phyloP scores from a whole-genome alignment of 2,888 invertebrate species.

The Coelinius sp. region DNA sequence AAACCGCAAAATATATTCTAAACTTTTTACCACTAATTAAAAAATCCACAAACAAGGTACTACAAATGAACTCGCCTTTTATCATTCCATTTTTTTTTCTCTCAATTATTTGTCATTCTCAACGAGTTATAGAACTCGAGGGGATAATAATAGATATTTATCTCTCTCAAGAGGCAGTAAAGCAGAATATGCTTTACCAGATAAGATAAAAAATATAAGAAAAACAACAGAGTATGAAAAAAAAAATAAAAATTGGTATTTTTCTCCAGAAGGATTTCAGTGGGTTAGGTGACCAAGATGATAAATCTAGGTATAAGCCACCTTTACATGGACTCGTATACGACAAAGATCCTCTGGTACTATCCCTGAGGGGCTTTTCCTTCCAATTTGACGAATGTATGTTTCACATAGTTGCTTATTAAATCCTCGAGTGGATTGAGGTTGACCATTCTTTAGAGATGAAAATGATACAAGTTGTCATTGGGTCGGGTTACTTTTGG shows the following conservation, averaged over 20 bases:
- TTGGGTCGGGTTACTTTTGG: too few relatives aligned
- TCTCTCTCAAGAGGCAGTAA: conserved; percentile 21
- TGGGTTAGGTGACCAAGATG: conserved; percentile 24
- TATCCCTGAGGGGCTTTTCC: conserved; percentile 34
- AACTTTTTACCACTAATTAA: conserved; percentile 1
- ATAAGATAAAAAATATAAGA: conserved; percentile 11
- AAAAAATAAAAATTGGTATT: not conserved
- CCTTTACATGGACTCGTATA: conserved; percentile 22
- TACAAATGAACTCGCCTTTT: conserved; percentile 17
- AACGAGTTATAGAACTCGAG: not conserved
- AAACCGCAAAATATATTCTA: conserved; percentile 16
- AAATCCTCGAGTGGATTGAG: conserved; percentile 41
- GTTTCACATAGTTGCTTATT: conserved; percentile 44
- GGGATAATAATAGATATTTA: conserved; percentile 20
- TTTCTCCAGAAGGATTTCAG: not conserved
- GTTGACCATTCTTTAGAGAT: conserved; percentile 27
- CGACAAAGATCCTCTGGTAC: conserved; percentile 20
- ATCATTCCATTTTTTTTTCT: not conserved
- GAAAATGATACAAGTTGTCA: not conserved
- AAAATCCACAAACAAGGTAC: conserved; percentile 28
- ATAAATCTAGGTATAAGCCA: conserved; percentile 33
- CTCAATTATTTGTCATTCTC: conserved; percentile 1
- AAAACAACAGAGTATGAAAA: not conserved
- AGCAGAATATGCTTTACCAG: conserved; percentile 19
- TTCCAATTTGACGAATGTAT: conserved; percentile 35